Percentiles rank a stretch among this genome's conserved stretches.
These are phyloP conservation scores for Bombus haemorrhoidalis DNA, from an alignment of 1,140 invertebrate genomes.

Conservation along the genomic window DNA sequence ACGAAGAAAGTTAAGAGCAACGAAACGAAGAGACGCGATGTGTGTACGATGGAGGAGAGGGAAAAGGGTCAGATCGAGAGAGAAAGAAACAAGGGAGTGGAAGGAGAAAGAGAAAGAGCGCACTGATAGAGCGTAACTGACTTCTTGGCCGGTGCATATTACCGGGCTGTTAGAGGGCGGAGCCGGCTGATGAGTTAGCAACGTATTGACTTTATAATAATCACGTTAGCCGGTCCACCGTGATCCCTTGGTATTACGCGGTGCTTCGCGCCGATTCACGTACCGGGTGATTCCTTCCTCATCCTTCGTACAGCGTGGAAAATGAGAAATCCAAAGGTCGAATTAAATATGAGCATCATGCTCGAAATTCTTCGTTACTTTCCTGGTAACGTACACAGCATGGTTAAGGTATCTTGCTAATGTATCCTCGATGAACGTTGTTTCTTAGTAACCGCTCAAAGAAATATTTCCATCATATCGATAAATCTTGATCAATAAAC, in stretches of 20 bases:
- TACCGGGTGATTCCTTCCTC: conserved; percentile 68
- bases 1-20: conserved; percentile 14
- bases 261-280: conserved; percentile 69
- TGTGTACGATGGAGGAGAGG: conserved; percentile 30
- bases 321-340: neutral
- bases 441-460: neutral
- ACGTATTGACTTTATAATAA: conserved; percentile 83
- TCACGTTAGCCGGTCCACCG: conserved; percentile 79
- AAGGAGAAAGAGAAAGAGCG: conserved; percentile 12
- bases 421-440: neutral
- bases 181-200: conserved; percentile 82
- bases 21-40: neutral
- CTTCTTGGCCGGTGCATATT: conserved; percentile 81
- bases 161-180: conserved; percentile 82
- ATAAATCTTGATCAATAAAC: conserved; percentile 30
- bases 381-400: neutral
- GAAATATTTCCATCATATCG: conserved; percentile 9
- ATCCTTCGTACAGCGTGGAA: neutral
- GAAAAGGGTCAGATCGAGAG: conserved; percentile 1
- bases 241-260: conserved; percentile 75
- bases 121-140: conserved; percentile 78
- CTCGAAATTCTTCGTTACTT: neutral
- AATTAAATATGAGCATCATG: neutral
- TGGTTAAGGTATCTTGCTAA: neutral
- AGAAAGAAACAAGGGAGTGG: neutral